Percentiles rank a stretch among this genome's conserved stretches.
phyloP scores from a whole-genome alignment of 2,797 vertebrate species.

The Falco biarmicus region DNA sequence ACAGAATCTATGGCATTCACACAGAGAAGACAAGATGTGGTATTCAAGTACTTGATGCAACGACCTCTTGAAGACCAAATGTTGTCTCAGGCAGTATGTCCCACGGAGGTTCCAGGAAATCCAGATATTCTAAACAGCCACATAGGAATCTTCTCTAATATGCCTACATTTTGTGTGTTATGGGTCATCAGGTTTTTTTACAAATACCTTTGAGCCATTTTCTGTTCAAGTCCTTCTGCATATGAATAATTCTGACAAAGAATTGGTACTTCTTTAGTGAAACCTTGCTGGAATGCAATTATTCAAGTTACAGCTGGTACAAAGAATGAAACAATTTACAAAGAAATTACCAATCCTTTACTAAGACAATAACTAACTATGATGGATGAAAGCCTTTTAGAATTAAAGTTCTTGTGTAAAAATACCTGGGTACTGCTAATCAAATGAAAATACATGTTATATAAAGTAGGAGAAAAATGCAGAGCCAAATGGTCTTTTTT shows the following conservation, averaged over 20 bases:
- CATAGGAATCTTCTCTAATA: neutral
- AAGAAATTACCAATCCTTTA: neutral
- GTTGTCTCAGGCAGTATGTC: neutral
- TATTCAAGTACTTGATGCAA: neutral
- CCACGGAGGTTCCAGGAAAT: neutral
- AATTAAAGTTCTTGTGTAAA: neutral
- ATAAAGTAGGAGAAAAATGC: slow-evolving; percentile 3
- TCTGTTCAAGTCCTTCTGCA: neutral
- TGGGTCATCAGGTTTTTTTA: neutral
- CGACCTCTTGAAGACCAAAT: slow-evolving; percentile 24
- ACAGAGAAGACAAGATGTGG: neutral
- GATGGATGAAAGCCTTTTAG: slow-evolving; percentile 1
- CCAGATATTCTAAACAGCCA: neutral
- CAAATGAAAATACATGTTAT: neutral
- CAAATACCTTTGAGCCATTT: neutral
- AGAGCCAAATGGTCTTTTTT: neutral
- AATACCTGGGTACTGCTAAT: neutral
- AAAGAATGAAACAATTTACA: slow-evolving; percentile 12
- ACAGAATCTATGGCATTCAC: neutral
- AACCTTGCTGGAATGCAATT: neutral
- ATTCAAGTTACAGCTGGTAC: neutral
- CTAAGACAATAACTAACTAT: neutral
- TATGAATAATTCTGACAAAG: neutral
- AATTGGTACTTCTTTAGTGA: neutral
- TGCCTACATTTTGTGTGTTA: neutral